phyloP scores from a whole-genome alignment of 1,140 invertebrate species.

The Ladona fulva region DNA sequence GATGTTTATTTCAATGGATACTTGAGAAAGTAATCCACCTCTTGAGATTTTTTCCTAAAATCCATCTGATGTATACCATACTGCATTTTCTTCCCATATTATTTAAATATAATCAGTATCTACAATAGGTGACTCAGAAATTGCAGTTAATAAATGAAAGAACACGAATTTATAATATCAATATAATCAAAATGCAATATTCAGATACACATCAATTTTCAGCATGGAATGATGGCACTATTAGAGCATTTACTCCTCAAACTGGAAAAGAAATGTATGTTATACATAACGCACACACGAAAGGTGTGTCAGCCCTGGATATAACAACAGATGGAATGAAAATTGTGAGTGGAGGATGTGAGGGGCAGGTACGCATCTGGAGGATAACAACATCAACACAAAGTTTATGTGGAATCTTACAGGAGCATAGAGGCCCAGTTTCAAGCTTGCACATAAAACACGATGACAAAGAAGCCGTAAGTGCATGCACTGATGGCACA shows the following conservation, averaged over 20 bases:
- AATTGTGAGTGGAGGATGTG: constrained; percentile 76
- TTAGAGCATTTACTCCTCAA: constrained; percentile 73
- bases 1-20: too few species aligned
- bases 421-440: constrained; percentile 82
- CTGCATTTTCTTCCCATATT: too few species aligned
- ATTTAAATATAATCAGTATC: too few species aligned
- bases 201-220: constrained; percentile 16
- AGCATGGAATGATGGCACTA: constrained; percentile 82
- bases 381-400: constrained; percentile 49
- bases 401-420: constrained; percentile 57
- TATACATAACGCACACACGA: constrained; percentile 78
- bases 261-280: constrained; percentile 67
- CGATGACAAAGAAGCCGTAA: constrained; percentile 69
- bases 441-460: constrained; percentile 68
- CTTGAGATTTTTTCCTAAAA: too few species aligned
- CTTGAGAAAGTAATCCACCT: too few species aligned
- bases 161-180: too few species aligned
- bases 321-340: constrained; percentile 58
- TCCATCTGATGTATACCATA: too few species aligned
- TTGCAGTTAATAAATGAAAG: too few species aligned
- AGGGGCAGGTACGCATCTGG: constrained; percentile 75
- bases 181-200: too few species aligned
- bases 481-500: constrained; percentile 79
- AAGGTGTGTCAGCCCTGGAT: constrained; percentile 70
- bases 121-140: too few species aligned